A percentile compares a stretch with the other conserved stretches of the same genome.
Conservation (phyloP, 2,888 invertebrate species). For the Allygus modestus region DNA sequence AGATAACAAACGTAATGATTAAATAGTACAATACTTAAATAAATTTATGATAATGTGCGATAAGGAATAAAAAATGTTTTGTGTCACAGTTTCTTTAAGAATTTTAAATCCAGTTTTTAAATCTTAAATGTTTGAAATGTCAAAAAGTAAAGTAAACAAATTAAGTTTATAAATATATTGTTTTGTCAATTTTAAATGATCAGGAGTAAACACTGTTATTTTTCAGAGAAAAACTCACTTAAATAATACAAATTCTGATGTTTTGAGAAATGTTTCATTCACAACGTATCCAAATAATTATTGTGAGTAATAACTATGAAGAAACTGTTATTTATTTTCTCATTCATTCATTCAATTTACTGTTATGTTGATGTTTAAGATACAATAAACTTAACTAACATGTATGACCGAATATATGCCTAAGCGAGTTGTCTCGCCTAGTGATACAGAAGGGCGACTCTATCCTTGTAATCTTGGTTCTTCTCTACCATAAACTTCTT, state of each 20-base stretch:
- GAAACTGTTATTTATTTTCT: not conserved
- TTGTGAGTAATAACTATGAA: no score
- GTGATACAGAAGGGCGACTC: slow-evolving; percentile 13
- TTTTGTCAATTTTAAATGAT: no score
- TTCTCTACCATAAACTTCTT: slow-evolving; percentile 73
- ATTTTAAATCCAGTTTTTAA: no score
- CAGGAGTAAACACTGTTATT: no score
- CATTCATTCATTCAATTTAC: not conserved
- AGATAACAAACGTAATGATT: not conserved
- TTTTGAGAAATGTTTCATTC: no score
- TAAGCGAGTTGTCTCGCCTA: not conserved
- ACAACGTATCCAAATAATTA: no score
- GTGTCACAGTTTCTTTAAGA: not conserved
- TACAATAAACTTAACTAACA: not conserved
- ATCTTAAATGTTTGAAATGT: no score
- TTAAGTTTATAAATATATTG: no score
- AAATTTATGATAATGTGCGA: not conserved
- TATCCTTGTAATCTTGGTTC: slow-evolving; percentile 19
- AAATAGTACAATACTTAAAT: not conserved
- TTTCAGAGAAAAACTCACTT: no score
- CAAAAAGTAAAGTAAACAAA: no score
- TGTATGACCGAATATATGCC: not conserved
- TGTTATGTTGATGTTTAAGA: not conserved
- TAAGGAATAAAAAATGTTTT: not conserved
- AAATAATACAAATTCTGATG: no score